Evolutionary conservation across 2,888 invertebrate species (phyloP), one percentile per base, ranked within the genome.

Genomic region (Dascillus cervinus): DNA sequence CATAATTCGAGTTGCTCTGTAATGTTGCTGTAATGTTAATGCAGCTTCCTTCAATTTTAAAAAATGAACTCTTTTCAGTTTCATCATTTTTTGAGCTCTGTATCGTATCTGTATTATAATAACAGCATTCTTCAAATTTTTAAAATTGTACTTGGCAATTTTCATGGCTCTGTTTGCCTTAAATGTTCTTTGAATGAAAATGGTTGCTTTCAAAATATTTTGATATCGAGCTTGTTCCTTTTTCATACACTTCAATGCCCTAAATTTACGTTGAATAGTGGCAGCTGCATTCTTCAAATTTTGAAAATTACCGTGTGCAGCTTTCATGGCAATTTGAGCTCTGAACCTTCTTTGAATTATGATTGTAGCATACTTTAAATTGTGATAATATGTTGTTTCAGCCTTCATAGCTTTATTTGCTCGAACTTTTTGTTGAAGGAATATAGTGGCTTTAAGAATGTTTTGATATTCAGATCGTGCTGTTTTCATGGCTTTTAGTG

Each of bases 211-310:
- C 1, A 3, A 47, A 38, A 37, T 60, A 65, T 26, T 52, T 42
- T 11, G 20, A 26, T 26, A 42, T 8, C 14, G 9, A 2, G 12
- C 11, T 4, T 27, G n/a, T 37, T 35, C 21, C 1, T 20, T 13
- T 19, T 34, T 14, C 36, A 36, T 58, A 22, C 24, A 12, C 24
- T 20, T 11, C 3, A 26, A 28, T 2, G 50, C 33, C 41, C 52
- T 49, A 37, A 41, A 62, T 24, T 38, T 39, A 35, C 44, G 51
- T 37, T 69, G 71, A 30, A 71, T 26, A 2, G 11, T 43, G 2
- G 53, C 30, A 2, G 53, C 44, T 11, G 57, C 52, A 13, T 17
- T 27, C 9, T 13, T 9, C 11, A 13, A 17, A n/a, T 5, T 6
- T 35, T 15, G n/a, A 11, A 8, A 21, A 24, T 21, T 9, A 4